Conservation (phyloP, 2,113 vertebrate species). For the Vulpes vulpes region DNA sequence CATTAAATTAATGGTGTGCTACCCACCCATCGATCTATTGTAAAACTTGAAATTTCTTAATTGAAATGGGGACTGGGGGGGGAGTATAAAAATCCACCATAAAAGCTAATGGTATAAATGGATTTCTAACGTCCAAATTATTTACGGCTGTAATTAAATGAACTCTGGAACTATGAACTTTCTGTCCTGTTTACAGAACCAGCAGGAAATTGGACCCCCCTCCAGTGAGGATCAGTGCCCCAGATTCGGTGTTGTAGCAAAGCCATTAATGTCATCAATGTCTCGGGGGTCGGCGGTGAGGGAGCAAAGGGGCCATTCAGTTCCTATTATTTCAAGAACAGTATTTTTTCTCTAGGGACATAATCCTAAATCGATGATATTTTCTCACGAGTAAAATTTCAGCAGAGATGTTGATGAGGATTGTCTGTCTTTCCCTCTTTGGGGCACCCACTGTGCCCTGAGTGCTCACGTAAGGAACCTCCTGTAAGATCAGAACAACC, state of each 20-base stretch:
- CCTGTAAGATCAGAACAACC: fast-evolving
- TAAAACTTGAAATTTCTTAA: conserved; percentile 81
- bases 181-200: neutral
- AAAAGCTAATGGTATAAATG: conserved; percentile 47
- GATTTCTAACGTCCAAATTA: conserved; percentile 59
- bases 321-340: neutral
- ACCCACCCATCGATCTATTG: conserved; percentile 76
- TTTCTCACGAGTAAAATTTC: neutral
- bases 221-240: neutral
- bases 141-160: conserved; percentile 69
- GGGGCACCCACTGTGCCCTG: fast-evolving
- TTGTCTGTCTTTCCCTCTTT: fast-evolving
- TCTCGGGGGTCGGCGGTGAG: fast-evolving
- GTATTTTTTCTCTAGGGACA: neutral
- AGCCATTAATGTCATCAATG: neutral
- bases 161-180: conserved; percentile 51
- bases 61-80: conserved; percentile 72
- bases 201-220: neutral
- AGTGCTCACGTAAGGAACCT: fast-evolving
- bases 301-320: fast-evolving
- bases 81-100: conserved; percentile 64
- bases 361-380: neutral
- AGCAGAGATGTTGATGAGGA: fast-evolving
- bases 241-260: neutral
- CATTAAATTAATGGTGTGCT: conserved; percentile 78